Base-by-base conservation (phyloP, 2,888 invertebrate species). In the Abscondita cerata region DNA sequence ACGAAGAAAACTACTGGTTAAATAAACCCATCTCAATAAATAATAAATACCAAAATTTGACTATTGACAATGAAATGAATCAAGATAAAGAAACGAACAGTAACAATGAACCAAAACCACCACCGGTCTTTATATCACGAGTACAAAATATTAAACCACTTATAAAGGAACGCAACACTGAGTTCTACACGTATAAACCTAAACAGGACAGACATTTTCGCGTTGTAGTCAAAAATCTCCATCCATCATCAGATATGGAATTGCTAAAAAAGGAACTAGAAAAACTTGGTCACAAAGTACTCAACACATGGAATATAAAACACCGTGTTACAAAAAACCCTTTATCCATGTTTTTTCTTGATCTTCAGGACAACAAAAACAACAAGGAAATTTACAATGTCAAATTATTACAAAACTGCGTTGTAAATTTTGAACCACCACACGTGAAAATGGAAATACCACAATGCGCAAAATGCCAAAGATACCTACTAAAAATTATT, bases 401-500 rank as follows among this genome's bases (percentile, higher is more conserved):
- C 34, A 47, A 41, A 1, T 16, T 41, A 47, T 19, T 33, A 47
- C 19, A 55, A 46, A 47, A 25, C 20, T 25, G 12, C 4, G 41
- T 40, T 11, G 41, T 54, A 13, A 16, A 41, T 2, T 40, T 59
- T 4, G 59, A 59, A 53, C 19, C 59, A 46, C 59, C 53, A 12
- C 31, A 18, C 9, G 52, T 36, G 19, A 59, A 47, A 53, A 59
- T 1, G 19, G 47, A 59, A 34, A 47, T 59, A 19, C 59, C 59
- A 8, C 52, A 59, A 6, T 47, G 48, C 12, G 15, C 15, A 5
- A 47, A 47, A 12, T 47, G 48, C 19, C 48, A 47, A 12, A 19
- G 19, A 19, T 18, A 11, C 19, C 16, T 13, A 47, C 48, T 2
- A 50, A 51, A 33, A 51, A 51, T 11, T 51, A 51, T 25, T 51